Conservation (phyloP, 2,888 invertebrate genomes). For the Linyphia triangularis region DNA sequence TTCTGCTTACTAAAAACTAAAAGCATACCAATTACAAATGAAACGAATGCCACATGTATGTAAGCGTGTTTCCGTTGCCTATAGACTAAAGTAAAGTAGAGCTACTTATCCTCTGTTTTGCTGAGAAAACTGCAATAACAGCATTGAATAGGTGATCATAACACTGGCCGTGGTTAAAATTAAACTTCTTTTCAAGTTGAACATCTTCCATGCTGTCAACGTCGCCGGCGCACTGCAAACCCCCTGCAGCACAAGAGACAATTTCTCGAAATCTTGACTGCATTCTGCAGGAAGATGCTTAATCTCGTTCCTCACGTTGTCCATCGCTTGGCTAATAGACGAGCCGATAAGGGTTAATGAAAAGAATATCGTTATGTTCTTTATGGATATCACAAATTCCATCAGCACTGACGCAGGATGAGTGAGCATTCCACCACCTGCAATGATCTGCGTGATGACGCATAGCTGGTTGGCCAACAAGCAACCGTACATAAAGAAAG, state of each 20-base stretch:
- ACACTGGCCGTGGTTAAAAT: conserved; percentile 61
- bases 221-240: conserved; percentile 3
- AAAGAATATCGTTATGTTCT: conserved; percentile 43
- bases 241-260: conserved; percentile 51
- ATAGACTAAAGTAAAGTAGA: background rate
- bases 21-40: no score
- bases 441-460: conserved; percentile 54
- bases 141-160: conserved; percentile 55
- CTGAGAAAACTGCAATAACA: conserved; percentile 54
- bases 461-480: conserved; percentile 60
- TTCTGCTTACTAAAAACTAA: no score
- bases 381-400: conserved; percentile 45
- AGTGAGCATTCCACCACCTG: conserved; percentile 1
- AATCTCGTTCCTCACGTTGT: conserved; percentile 3
- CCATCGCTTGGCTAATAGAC: conserved; percentile 31
- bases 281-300: conserved; percentile 13
- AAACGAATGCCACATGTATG: no score
- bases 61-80: no score
- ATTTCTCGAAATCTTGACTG: conserved; percentile 23
- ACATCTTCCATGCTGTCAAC: conserved; percentile 67
- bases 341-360: conserved; percentile 44
- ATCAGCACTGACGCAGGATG: conserved; percentile 40
- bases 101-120: conserved; percentile 15
- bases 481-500: conserved; percentile 60
- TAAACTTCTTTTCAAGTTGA: conserved; percentile 47